phyloP scores from a whole-genome alignment of 2,113 vertebrate genomes.

The Festucalex cinctus region DNA sequence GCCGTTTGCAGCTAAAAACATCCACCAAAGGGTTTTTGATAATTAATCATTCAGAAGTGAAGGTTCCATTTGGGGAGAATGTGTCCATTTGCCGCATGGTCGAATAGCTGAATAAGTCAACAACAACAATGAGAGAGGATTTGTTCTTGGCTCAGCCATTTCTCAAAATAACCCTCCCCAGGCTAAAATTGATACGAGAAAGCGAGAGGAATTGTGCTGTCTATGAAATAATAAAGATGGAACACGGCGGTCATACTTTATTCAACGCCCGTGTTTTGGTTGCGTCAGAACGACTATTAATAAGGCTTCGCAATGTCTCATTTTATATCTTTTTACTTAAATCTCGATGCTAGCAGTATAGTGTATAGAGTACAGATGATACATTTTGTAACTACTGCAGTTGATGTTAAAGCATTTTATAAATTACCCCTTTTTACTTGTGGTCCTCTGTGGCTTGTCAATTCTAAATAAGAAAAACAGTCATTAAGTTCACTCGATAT shows the following conservation, averaged over 20 bases:
- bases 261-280: slow-evolving; percentile 54
- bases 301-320: slow-evolving; percentile 32
- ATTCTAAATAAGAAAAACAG: slow-evolving; percentile 17
- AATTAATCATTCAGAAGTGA: slow-evolving; percentile 71
- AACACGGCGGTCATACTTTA: slow-evolving; percentile 62
- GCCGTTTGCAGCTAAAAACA: slow-evolving; percentile 36
- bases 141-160: slow-evolving; percentile 59
- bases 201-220: slow-evolving; percentile 41
- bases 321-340: slow-evolving; percentile 11
- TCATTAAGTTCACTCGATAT: background rate
- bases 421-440: background rate
- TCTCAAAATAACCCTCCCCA: slow-evolving; percentile 66
- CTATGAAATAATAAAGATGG: slow-evolving; percentile 64
- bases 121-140: slow-evolving; percentile 60
- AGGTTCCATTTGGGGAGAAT: slow-evolving; percentile 62
- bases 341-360: slow-evolving; percentile 5
- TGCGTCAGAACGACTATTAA: slow-evolving; percentile 48
- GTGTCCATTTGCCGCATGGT: slow-evolving; percentile 66
- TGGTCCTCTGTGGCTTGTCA: slow-evolving; percentile 3
- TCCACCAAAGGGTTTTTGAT: slow-evolving; percentile 40
- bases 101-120: slow-evolving; percentile 71
- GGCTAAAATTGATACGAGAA: slow-evolving; percentile 67
- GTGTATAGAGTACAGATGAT: background rate
- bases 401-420: background rate
- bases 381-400: background rate